Conservation (phyloP, 2,888 invertebrate species). For the Caenorhabditis doughertyi region DNA sequence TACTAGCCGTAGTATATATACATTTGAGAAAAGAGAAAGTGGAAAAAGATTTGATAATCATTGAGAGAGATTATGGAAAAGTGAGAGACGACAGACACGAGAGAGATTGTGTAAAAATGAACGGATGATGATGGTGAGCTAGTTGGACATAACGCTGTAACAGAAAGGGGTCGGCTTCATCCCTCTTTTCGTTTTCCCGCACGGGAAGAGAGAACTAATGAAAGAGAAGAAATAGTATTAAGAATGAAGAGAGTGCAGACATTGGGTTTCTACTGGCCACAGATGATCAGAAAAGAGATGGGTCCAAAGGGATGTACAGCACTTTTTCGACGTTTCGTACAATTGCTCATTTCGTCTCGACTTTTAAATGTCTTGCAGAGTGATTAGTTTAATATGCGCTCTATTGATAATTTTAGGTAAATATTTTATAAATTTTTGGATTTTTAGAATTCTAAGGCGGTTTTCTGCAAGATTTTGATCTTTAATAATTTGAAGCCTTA, state of each 20-base stretch:
- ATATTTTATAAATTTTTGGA: no score
- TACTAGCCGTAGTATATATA: constrained; percentile 51
- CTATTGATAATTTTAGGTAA: not conserved
- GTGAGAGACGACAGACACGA: not conserved
- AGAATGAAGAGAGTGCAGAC: constrained; percentile 14
- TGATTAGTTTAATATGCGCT: no score
- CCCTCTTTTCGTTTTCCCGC: no score
- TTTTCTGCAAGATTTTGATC: no score
- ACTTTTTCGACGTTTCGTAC: constrained; percentile 56
- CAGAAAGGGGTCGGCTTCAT: constrained; percentile 25
- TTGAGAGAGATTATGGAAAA: constrained; percentile 12
- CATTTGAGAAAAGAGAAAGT: not conserved
- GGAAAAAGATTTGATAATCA: constrained; percentile 49
- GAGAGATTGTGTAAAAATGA: constrained; percentile 50
- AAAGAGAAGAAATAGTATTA: constrained; percentile 20
- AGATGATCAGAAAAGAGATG: constrained; percentile 49
- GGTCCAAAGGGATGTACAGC: constrained; percentile 35
- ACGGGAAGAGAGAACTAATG: constrained; percentile 49
- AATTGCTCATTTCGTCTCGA: constrained; percentile 9
- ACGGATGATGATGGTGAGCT: constrained; percentile 33
- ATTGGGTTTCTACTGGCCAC: constrained; percentile 21
- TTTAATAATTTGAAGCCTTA: no score
- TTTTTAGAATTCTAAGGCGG: no score
- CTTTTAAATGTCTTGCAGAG: no score
- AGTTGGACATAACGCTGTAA: constrained; percentile 47